phyloP scores from a whole-genome alignment of 1,140 invertebrate species.

The Wiebesia pumilae region DNA sequence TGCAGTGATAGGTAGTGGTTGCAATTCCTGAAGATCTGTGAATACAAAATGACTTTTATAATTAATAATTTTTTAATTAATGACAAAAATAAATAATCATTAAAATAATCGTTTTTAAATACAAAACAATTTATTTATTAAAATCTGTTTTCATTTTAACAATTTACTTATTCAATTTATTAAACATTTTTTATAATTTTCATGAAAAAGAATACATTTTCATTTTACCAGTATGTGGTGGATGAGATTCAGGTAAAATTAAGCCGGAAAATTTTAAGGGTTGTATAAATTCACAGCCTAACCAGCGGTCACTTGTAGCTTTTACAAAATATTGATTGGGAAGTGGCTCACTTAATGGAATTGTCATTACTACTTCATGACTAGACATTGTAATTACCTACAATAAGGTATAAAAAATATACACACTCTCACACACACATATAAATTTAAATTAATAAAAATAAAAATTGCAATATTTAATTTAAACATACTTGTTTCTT shows the following conservation, averaged over 20 bases:
- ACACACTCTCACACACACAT: no score
- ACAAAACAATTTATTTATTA: no score
- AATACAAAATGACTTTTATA: conserved; percentile 51
- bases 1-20: conserved; percentile 90
- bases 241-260: conserved; percentile 93
- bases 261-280: conserved; percentile 92
- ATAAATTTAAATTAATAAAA: conserved; percentile 17
- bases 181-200: conserved; percentile 10
- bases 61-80: background rate
- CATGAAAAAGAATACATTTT: background rate
- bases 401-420: conserved; percentile 63
- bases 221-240: conserved; percentile 88
- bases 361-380: conserved; percentile 94
- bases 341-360: conserved; percentile 93
- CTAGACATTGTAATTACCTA: conserved; percentile 81
- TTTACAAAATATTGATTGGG: conserved; percentile 94
- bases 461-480: conserved; percentile 37
- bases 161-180: conserved; percentile 5
- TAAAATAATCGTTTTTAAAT: no score
- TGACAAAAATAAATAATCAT: background rate
- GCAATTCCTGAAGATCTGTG: conserved; percentile 90
- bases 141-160: background rate
- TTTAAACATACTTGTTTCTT: conserved; percentile 84
- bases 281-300: conserved; percentile 85
- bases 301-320: conserved; percentile 92